Base-by-base conservation (phyloP, 1,140 invertebrate genomes). In the Drosophila leontia region DNA sequence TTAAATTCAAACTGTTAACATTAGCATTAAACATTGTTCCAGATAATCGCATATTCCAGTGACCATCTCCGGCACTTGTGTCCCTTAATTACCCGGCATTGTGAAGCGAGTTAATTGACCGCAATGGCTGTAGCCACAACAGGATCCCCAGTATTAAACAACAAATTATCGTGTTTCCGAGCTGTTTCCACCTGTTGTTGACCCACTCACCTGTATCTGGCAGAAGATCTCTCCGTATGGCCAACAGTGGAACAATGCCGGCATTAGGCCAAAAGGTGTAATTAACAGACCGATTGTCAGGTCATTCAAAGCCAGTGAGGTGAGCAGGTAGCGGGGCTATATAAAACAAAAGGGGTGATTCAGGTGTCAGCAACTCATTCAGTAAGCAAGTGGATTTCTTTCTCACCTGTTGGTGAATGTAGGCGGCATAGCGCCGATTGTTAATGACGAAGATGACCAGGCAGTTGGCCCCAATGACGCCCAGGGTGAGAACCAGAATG, bases 171-270 rank as follows among this genome's bases (percentile, higher is more conserved):
- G 35, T 39, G 57, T 45, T 50, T 53, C 50, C 72, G 45, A 37
- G 37, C 63, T 11, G 8, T 17, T 26, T 37, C 29, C 53, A 74
- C 69, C 67, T 51, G 50, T 51, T 71, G 65, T 71, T 59, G 35
- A 51, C 15, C 44, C 59, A 75, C 92, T 94, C 94, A 97, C 96
- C 96, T 97, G 97, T 92, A 97, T 97, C 94, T 97, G 96, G 93
- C 96, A 97, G 91, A 97, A 95, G 82, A 97, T 95, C 93, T 97
- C 96, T 45, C 96, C 96, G 91, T 97, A 97, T n/a, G 96, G 96
- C 96, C 96, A 97, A 90, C 97, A 97, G 87, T 96, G 95, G 84
- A 96, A 96, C 55, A 97, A 94, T 29, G 96, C 96, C 13, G 97
- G 96, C 75, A 97, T 93, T 81, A 97, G 95, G 35, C 96, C 96